These are phyloP conservation scores for Gadopsis bispinosus DNA, from an alignment of 2,797 vertebrate genomes.

Conservation along the genomic window DNA sequence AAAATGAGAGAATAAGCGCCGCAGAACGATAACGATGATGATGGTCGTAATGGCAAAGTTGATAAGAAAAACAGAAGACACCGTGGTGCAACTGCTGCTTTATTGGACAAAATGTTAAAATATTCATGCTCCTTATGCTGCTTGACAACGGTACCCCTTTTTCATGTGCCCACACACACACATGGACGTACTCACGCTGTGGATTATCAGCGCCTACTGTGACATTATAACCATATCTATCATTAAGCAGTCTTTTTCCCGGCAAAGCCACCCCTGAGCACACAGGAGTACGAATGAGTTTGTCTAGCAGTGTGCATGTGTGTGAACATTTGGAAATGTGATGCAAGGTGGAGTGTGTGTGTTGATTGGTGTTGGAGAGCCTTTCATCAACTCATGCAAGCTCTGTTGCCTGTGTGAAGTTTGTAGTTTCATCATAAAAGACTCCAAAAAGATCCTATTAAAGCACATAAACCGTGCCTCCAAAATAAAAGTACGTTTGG, in stretches of 20 bases:
- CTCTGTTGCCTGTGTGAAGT: conserved; percentile 33
- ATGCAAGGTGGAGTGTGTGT: conserved; percentile 29
- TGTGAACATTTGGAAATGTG: conserved; percentile 42
- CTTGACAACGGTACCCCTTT: conserved; percentile 19
- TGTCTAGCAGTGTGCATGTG: conserved; percentile 1
- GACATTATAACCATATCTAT: conserved; percentile 53
- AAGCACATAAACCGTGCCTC: conserved; percentile 4
- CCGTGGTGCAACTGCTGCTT: conserved; percentile 46
- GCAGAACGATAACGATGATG: conserved; percentile 50
- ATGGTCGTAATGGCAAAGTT: conserved; percentile 30
- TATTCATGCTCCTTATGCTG: conserved; percentile 65
- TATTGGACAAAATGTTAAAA: conserved; percentile 56
- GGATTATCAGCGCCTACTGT: conserved; percentile 45
- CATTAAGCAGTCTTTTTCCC: conserved; percentile 57
- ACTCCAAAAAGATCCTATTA: conserved; percentile 15
- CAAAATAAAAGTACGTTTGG: conserved; percentile 28
- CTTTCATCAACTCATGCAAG: conserved; percentile 31
- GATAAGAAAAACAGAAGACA: conserved; percentile 46
- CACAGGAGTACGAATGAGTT: conserved; percentile 30
- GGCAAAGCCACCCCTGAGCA: conserved; percentile 49
- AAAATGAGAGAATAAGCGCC: conserved; percentile 20
- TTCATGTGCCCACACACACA: conserved; percentile 9
- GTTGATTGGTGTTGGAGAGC: conserved; percentile 8
- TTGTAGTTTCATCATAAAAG: conserved; percentile 57
- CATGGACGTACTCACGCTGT: not conserved